Base-by-base conservation (phyloP, 2,888 invertebrate genomes). In the Scotopteryx bipunctaria region DNA sequence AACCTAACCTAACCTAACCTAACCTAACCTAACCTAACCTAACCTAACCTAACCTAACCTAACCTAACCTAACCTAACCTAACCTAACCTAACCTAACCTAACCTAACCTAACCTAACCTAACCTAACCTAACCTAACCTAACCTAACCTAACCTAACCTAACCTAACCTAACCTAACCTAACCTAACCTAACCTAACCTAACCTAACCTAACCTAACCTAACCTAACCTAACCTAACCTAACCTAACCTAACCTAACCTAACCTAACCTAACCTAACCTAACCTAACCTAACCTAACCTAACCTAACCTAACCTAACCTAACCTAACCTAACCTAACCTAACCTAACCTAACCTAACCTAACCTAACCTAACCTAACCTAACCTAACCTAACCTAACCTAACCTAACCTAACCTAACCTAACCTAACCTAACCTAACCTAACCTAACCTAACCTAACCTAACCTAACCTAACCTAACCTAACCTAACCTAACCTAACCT, bases 361-460 rank as follows among this genome's bases (percentile, higher is more conserved):
- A 40, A 36, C 36, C 52, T 44, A 46, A 40, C 52, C 42, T 54
- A 29, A 29, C 29, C 52, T 46, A 41, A 45, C 46, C 52, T 50
- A 53, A 49, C 53, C 49, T 50, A 46, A 53, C 54, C 53, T 50
- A 50, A 50, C 44, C 54, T 50, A 50, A 50, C 57, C 54, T 57
- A 49, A 48, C 50, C 54, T 47, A 50, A 50, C 57, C 58, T 53
- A 59, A 57, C 57, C 57, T 57, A 57, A 57, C 58, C 57, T 53
- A 57, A 57, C 57, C 58, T 55, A 58, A 58, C 58, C 59, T 59
- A 57, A 59, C 56, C 59, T 59, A 59, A 59, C 56, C 55, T 56
- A 56, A 59, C 56, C 59, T 56, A 56, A 59, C 59, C 57, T 57
- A 59, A 57, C 59, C 59, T 56, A 59, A 56, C 59, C 59, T 55